Conservation (phyloP, 2,797 vertebrate species). For the Mus spretus region DNA sequence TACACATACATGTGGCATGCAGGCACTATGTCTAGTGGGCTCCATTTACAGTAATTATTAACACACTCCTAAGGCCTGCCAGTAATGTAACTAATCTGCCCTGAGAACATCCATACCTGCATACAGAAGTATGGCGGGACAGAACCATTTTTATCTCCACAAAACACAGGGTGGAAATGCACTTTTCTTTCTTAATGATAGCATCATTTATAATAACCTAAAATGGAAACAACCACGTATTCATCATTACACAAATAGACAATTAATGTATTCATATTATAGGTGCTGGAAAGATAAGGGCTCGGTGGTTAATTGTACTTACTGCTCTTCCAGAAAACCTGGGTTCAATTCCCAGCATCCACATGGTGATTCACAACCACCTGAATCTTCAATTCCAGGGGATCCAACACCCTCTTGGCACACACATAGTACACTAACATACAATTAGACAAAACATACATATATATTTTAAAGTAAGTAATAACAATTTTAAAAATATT, state of each 20-base stretch:
- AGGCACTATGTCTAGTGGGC: background rate
- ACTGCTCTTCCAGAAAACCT: background rate
- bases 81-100: background rate
- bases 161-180: background rate
- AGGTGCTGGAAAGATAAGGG: background rate
- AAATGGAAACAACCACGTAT: background rate
- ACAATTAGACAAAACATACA: background rate
- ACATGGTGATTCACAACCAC: background rate
- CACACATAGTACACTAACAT: background rate
- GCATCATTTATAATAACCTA: background rate
- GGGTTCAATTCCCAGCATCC: background rate
- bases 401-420: background rate
- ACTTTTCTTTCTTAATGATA: background rate
- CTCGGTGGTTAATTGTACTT: background rate
- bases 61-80: background rate
- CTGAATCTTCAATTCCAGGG: background rate
- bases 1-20: background rate
- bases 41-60: background rate
- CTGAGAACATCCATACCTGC: background rate
- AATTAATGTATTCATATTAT: background rate
- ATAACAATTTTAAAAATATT: background rate
- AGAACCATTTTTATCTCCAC: conserved; percentile 22
- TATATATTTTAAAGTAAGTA: background rate
- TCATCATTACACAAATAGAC: background rate
- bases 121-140: background rate